phyloP scores from a whole-genome alignment of 2,113 vertebrate genomes.

The Monopterus albus region DNA sequence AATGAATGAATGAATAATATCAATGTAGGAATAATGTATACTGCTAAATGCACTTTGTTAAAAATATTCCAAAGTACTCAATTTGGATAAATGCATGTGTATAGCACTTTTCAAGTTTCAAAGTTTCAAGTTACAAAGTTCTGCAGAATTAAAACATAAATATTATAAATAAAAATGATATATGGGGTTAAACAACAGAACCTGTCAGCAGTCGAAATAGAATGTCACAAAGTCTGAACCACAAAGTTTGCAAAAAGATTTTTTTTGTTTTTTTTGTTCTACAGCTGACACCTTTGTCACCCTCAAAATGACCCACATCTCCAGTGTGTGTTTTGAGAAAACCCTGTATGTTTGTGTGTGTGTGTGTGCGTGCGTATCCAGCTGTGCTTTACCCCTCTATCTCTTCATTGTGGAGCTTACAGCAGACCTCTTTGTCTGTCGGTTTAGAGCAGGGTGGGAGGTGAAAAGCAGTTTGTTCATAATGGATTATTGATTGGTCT shows the following conservation, averaged over 20 bases:
- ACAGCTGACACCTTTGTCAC: constrained; percentile 30
- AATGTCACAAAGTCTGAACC: constrained; percentile 19
- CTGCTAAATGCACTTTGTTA: no score
- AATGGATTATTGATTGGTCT: constrained; percentile 95
- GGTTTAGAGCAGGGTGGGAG: constrained; percentile 81
- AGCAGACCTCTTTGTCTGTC: constrained; percentile 82
- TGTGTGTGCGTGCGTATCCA: constrained; percentile 45
- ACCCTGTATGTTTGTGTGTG: constrained; percentile 26
- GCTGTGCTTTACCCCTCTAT: constrained; percentile 55
- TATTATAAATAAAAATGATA: no score
- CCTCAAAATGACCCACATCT: constrained; percentile 26
- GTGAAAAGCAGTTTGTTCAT: constrained; percentile 89
- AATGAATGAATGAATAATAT: neutral
- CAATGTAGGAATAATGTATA: neutral
- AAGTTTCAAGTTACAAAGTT: no score
- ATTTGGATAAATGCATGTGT: no score
- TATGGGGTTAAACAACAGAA: no score
- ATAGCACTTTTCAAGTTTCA: no score
- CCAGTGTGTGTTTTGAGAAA: constrained; percentile 31
- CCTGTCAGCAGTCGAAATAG: neutral
- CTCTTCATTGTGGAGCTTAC: constrained; percentile 68
- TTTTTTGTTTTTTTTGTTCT: neutral
- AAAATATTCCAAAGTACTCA: no score
- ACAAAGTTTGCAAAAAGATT: constrained; percentile 12
- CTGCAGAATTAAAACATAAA: no score